Base-by-base conservation (phyloP, 1,140 invertebrate genomes). In the Ptiloglossa arizonensis region DNA sequence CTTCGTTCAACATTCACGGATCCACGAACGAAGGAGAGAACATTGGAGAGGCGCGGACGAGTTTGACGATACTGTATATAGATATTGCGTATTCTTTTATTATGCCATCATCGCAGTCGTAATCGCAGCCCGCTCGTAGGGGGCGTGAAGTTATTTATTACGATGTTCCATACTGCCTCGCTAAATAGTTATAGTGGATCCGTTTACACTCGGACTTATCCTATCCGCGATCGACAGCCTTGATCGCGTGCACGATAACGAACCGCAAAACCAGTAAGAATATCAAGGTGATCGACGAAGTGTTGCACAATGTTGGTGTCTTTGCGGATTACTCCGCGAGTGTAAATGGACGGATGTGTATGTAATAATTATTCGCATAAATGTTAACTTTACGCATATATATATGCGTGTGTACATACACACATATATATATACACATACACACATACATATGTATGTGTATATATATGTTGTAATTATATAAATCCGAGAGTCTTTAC, bases 71-170 rank as follows among this genome's bases (percentile, higher is more conserved):
- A 52, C 15, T 86, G 81, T 87, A 85, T 63, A 86, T 83, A 86
- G 70, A 63, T 44, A 59, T n/a, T 68, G 69, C 72, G 73, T 79
- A 82, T 76, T 75, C 66, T 79, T 56, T 68, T 82, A 81, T 38
- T 68, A 80, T 50, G 78, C 77, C 77, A 86, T 80, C 64, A 59
- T 75, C 80, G 60, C 79, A 79, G 80, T 80, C 82, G 76, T 70
- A 77, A 60, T 59, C 62, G 15, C 63, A 62, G 67, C 70, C 50
- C 66, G 67, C 44, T 62, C 60, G 24, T 19, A 44, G 50, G 44
- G 35, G 68, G 38, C 24, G 63, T 50, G 35, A 67, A 72, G 72
- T 87, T 89, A 89, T 88, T 89, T 88, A 88, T 89, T 88, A 87
- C 67, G 72, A 76, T 85, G 48, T 84, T 76, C 84, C 79, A 79